Conservation (phyloP, 2,113 vertebrate species). For the Phodopus roborovskii region DNA sequence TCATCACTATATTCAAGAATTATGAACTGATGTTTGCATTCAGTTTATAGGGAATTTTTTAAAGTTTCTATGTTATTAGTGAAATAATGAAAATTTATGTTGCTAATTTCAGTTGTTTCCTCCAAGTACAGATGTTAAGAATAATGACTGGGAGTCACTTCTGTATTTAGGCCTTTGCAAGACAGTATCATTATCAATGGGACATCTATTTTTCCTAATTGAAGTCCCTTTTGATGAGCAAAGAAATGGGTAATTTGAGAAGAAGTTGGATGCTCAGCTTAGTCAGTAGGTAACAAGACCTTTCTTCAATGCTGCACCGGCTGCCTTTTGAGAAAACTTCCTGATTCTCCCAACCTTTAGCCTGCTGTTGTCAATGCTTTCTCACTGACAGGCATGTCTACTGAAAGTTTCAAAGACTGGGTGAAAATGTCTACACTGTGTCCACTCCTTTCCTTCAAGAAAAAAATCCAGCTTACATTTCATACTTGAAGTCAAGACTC, state of each 20-base stretch:
- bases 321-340: neutral
- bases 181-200: neutral
- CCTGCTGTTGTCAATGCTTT: neutral
- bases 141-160: neutral
- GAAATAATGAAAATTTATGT: neutral
- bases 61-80: neutral
- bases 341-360: neutral
- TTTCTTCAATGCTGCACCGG: fast-evolving
- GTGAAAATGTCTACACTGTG: neutral
- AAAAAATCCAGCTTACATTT: neutral
- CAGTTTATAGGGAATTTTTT: neutral
- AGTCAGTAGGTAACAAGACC: neutral
- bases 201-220: neutral
- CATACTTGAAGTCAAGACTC: neutral
- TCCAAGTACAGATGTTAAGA: neutral
- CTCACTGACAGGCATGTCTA: neutral
- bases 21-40: neutral
- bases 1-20: neutral
- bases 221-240: neutral
- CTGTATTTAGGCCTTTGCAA: neutral
- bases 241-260: neutral
- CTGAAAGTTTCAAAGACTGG: neutral
- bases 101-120: neutral
- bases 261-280: neutral
- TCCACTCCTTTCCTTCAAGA: neutral